Evolutionary conservation across 2,113 vertebrate species (phyloP).

Genomic region (Alaudala cheleensis): DNA sequence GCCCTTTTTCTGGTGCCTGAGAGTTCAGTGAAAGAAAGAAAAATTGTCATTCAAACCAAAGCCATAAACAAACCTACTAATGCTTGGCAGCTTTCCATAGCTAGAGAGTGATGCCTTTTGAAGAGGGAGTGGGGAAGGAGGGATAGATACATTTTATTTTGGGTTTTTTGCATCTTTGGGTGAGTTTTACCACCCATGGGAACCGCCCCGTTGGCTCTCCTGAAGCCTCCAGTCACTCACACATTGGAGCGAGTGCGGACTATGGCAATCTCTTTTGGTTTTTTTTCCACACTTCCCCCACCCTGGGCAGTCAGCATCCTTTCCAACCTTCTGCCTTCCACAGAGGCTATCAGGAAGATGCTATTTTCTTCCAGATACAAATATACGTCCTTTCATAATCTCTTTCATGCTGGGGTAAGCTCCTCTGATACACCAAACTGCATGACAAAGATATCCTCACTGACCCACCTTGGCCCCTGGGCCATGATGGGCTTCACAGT

Average conservation of each 20-base stretch:
- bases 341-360: neutral
- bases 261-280: neutral
- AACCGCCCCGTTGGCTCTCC: neutral
- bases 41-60: neutral
- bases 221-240: neutral
- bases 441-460: rapidly evolving
- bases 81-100: neutral
- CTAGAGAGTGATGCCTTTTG: neutral
- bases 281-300: neutral
- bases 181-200: neutral
- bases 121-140: neutral
- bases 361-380: neutral
- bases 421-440: neutral
- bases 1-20: neutral
- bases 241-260: rapidly evolving
- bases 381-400: neutral
- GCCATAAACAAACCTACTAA: neutral
- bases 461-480: neutral
- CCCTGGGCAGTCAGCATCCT: neutral
- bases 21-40: neutral
- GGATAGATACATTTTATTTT: neutral
- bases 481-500: rapidly evolving
- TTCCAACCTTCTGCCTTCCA: neutral
- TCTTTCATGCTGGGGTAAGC: neutral
- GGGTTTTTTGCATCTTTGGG: rapidly evolving